Evolutionary conservation across 2,113 vertebrate genomes (phyloP).

Genomic region (Callithrix jacchus): DNA sequence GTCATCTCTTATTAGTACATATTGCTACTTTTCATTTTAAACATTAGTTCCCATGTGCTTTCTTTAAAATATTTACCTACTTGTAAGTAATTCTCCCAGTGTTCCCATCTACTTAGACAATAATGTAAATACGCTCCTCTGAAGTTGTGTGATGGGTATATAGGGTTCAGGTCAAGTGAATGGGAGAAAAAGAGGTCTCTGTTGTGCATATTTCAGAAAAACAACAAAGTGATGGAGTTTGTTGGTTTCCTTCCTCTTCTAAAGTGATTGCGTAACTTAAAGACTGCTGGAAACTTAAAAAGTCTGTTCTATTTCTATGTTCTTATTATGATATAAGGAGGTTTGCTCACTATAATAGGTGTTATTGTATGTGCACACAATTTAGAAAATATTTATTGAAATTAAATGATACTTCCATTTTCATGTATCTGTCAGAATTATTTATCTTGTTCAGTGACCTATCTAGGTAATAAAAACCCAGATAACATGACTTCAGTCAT

Average conservation of each 20-base stretch:
- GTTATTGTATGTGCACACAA: not conserved
- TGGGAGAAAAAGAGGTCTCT: not conserved
- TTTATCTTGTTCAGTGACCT: not conserved
- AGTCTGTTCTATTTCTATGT: not conserved
- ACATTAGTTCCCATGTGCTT: not conserved
- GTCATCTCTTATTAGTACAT: not conserved
- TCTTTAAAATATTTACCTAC: not conserved
- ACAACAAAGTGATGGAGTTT: not conserved
- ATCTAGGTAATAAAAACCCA: constrained; percentile 69
- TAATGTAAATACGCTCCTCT: not conserved
- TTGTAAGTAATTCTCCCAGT: not conserved
- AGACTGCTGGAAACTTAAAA: not conserved
- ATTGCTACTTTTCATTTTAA: not conserved
- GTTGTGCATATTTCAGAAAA: not conserved
- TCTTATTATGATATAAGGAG: not conserved
- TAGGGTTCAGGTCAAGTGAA: not conserved
- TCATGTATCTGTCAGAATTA: constrained; percentile 42
- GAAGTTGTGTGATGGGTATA: not conserved
- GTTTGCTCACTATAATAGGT: not conserved
- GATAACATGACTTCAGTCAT: constrained; percentile 70
- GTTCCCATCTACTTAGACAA: not conserved
- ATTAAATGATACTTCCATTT: not conserved
- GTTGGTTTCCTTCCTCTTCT: not conserved
- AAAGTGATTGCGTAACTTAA: not conserved
- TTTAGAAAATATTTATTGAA: not conserved